Percentiles rank a stretch among this genome's conserved stretches.
Evolutionary conservation across 2,888 invertebrate genomes (phyloP).

Genomic region (Philopedon plagiatum): DNA sequence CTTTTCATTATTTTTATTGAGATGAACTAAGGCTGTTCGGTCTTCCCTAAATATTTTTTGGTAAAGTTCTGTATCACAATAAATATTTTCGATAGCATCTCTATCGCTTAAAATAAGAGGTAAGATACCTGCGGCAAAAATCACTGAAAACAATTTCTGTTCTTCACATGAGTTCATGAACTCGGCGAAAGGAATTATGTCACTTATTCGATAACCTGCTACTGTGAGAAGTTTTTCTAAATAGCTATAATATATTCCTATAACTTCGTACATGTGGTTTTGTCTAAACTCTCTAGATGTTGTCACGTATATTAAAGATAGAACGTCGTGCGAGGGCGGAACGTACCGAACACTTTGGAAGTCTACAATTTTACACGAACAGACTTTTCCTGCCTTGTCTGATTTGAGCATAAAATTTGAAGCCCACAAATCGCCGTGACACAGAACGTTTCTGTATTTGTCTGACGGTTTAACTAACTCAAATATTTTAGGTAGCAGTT

Average conservation of each 20-base stretch:
- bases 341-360: conserved; percentile 70
- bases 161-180: conserved; percentile 63
- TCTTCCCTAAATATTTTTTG: conserved; percentile 58
- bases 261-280: conserved; percentile 54
- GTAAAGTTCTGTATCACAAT: conserved; percentile 55
- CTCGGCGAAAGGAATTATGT: conserved; percentile 58
- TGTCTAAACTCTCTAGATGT: conserved; percentile 60
- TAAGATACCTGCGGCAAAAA: conserved; percentile 60
- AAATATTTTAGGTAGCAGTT: conserved; percentile 56
- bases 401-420: conserved; percentile 70
- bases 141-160: conserved; percentile 60
- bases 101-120: conserved; percentile 58
- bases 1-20: conserved; percentile 56
- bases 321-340: conserved; percentile 78
- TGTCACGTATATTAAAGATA: conserved; percentile 63
- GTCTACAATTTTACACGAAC: conserved; percentile 64
- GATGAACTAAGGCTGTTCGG: conserved; percentile 58
- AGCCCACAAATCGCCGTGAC: conserved; percentile 77
- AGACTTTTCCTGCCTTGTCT: conserved; percentile 54
- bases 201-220: conserved; percentile 54
- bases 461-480: conserved; percentile 59
- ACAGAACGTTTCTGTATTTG: conserved; percentile 70
- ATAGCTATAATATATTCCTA: conserved; percentile 62
- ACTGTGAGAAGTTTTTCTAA: conserved; percentile 58
- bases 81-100: conserved; percentile 55